Conservation (phyloP, 2,113 vertebrate species). For the Labeo catla region DNA sequence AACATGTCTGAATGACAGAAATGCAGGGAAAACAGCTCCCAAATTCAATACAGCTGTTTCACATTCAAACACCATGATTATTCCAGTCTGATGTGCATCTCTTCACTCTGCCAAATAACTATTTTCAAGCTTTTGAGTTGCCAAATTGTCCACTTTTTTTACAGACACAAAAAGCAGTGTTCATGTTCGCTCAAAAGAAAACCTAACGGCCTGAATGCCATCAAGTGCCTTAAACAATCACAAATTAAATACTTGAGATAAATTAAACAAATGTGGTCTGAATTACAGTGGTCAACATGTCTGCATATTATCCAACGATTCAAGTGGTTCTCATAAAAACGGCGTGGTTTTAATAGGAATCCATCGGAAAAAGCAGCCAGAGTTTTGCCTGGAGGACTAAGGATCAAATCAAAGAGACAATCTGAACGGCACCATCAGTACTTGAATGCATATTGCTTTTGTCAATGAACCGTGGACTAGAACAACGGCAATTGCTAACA, state of each 20-base stretch:
- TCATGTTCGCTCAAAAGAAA: conserved; percentile 8
- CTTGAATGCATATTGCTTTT: not conserved
- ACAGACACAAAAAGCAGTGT: not conserved
- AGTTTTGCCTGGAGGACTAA: not conserved
- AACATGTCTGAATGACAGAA: not conserved
- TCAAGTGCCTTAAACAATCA: conserved; percentile 13
- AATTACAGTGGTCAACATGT: not conserved
- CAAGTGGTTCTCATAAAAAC: not conserved
- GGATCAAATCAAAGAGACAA: not conserved
- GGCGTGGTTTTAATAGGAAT: not conserved
- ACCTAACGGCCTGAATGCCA: not conserved
- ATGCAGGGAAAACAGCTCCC: not conserved
- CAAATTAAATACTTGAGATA: not conserved
- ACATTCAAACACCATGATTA: not conserved
- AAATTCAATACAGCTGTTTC: not conserved
- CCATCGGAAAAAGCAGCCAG: not conserved
- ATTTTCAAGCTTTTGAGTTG: not conserved
- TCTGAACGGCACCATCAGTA: not conserved
- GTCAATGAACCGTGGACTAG: not conserved
- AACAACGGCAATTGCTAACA: not conserved
- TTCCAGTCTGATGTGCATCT: conserved; percentile 16
- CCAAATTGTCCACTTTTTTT: conserved; percentile 12
- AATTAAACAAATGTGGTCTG: conserved; percentile 16
- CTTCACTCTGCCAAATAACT: not conserved
- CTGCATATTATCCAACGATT: not conserved